Evolutionary conservation across 2,888 invertebrate species (phyloP).

Genomic region (Andrena marginata): DNA sequence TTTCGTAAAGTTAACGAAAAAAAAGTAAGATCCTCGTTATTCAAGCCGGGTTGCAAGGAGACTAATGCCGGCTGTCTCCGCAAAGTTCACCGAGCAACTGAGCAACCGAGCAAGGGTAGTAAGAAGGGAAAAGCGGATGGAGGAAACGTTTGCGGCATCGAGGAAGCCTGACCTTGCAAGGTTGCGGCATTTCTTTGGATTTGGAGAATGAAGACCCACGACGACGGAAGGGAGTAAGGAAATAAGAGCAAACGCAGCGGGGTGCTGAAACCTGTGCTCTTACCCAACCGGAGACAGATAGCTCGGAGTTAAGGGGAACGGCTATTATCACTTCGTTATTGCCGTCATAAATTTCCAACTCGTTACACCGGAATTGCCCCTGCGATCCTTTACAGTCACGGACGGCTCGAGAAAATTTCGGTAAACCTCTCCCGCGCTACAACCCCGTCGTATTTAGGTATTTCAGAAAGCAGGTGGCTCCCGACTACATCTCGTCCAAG

Average conservation of each 20-base stretch:
- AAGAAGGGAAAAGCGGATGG: constrained; percentile 11
- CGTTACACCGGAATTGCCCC: constrained; percentile 73
- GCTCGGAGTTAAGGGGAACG: constrained; percentile 77
- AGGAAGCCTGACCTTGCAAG: constrained; percentile 33
- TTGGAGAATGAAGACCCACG: constrained; percentile 27
- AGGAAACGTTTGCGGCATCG: not conserved
- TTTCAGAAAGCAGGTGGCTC: constrained; percentile 41
- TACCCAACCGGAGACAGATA: constrained; percentile 71
- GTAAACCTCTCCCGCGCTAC: constrained; percentile 25
- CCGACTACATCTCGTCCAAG: not conserved
- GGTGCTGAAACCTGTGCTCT: constrained; percentile 78
- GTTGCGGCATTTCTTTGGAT: constrained; percentile 37
- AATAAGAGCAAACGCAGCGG: constrained; percentile 79
- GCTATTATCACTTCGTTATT: constrained; percentile 84
- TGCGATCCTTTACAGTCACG: constrained; percentile 56
- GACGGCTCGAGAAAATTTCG: constrained; percentile 21
- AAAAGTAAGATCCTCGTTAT: not conserved
- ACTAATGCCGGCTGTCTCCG: not conserved
- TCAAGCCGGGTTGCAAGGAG: not conserved
- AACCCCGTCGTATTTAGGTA: constrained; percentile 10
- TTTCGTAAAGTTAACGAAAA: not conserved
- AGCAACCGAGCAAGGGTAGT: constrained; percentile 23
- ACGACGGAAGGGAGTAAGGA: constrained; percentile 63
- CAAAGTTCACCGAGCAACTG: constrained; percentile 42
- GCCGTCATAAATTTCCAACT: constrained; percentile 80